phyloP scores from a whole-genome alignment of 23 tunicate species.

The Corella eumyota region DNA sequence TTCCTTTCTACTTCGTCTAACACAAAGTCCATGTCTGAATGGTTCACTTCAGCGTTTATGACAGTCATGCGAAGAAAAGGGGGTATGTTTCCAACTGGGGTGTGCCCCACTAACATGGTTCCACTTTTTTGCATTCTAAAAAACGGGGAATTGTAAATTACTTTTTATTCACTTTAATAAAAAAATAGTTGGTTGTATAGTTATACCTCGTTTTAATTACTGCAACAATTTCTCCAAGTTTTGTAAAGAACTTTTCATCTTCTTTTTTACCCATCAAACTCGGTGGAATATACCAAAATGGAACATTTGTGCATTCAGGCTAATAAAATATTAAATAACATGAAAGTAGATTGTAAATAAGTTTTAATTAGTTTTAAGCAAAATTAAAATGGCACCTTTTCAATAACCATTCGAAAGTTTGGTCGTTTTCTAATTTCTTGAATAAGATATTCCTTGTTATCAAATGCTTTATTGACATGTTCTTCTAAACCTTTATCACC shows the following conservation, averaged over 20 bases:
- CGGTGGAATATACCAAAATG: slow-evolving; percentile 79
- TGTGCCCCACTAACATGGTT: slow-evolving; percentile 32
- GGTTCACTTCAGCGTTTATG: slow-evolving; percentile 20
- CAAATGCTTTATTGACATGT: slow-evolving; percentile 46
- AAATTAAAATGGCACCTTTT: too few species aligned
- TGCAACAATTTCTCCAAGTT: slow-evolving; percentile 35
- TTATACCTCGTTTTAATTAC: slow-evolving; percentile 48
- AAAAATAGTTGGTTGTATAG: too few species aligned
- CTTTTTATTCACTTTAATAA: too few species aligned
- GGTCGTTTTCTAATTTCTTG: slow-evolving; percentile 26
- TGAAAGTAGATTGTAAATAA: too few species aligned
- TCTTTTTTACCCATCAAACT: slow-evolving; percentile 27
- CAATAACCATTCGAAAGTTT: slow-evolving; percentile 44
- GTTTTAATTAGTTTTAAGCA: too few species aligned
- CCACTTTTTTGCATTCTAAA: slow-evolving; percentile 71
- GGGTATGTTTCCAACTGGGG: slow-evolving; percentile 25
- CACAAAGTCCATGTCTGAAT: slow-evolving; percentile 51
- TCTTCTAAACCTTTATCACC: slow-evolving; percentile 53
- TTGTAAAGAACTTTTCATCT: slow-evolving; percentile 17
- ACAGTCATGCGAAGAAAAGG: slow-evolving; percentile 56
- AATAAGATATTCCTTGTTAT: slow-evolving; percentile 37
- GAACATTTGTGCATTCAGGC: slow-evolving; percentile 65
- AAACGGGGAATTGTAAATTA: too few species aligned
- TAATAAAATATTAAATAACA: too few species aligned
- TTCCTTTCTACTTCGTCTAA: slow-evolving; percentile 49